Conservation (phyloP, 2,888 invertebrate genomes). For the Erynnis tages region DNA sequence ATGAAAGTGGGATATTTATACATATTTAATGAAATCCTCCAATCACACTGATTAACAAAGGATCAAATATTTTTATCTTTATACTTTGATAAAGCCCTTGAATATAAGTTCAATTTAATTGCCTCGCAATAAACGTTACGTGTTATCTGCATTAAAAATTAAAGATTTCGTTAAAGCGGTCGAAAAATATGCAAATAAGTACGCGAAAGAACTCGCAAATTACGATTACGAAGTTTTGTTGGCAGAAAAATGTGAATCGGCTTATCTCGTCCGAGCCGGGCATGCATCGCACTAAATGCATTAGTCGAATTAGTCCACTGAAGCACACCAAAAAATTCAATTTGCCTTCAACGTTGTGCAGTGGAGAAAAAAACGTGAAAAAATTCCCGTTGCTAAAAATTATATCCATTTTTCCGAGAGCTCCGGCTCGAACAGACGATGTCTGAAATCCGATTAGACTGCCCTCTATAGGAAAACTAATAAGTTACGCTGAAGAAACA, state of each 20-base stretch:
- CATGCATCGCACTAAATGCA: slow-evolving; percentile 72
- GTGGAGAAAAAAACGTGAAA: slow-evolving; percentile 53
- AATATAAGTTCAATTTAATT: too few relatives aligned
- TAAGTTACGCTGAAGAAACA: slow-evolving; percentile 35
- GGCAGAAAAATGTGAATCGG: slow-evolving; percentile 27
- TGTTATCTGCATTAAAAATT: slow-evolving; percentile 6
- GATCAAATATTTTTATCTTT: too few relatives aligned
- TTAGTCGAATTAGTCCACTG: slow-evolving; percentile 76
- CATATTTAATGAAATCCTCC: too few relatives aligned
- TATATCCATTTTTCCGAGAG: slow-evolving; percentile 70
- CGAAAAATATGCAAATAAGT: slow-evolving; percentile 20
- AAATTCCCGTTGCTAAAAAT: slow-evolving; percentile 61
- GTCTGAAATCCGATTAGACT: slow-evolving; percentile 70
- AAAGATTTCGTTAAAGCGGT: slow-evolving; percentile 8
- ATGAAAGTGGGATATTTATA: too few relatives aligned
- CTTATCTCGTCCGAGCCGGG: slow-evolving; percentile 33
- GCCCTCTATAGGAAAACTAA: slow-evolving; percentile 56
- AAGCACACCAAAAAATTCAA: slow-evolving; percentile 77
- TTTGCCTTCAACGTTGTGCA: slow-evolving; percentile 65
- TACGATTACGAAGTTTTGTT: slow-evolving; percentile 27
- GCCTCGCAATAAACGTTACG: too few relatives aligned
- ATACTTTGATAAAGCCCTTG: too few relatives aligned
- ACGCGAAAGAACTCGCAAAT: slow-evolving; percentile 26
- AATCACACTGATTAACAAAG: too few relatives aligned
- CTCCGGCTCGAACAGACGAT: slow-evolving; percentile 50